Percentiles rank a stretch among this genome's conserved stretches.
Evolutionary conservation across 2,888 invertebrate genomes (phyloP).

Genomic region (Clistopyga incitator): DNA sequence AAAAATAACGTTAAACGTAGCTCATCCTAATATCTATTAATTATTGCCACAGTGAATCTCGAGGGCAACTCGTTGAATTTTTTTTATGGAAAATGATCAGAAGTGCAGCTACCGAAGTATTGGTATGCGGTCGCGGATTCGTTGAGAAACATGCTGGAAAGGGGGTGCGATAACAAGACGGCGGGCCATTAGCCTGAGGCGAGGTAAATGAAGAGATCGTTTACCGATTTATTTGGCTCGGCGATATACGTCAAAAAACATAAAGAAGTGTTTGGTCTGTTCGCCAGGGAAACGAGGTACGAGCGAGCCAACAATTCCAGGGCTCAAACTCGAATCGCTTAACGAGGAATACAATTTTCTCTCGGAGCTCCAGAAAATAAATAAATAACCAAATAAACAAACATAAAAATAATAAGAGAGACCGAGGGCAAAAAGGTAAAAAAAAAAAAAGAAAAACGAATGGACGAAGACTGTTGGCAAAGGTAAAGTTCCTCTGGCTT

Average conservation of each 20-base stretch:
- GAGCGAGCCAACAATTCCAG: slow-evolving; percentile 11
- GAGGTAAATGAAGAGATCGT: slow-evolving; percentile 26
- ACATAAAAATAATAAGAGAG: slow-evolving; percentile 48
- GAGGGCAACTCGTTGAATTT: background rate
- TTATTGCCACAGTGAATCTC: background rate
- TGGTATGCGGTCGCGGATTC: background rate
- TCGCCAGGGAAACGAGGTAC: background rate
- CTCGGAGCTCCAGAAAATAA: slow-evolving; percentile 15
- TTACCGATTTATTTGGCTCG: slow-evolving; percentile 45
- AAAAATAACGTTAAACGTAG: too few relatives aligned
- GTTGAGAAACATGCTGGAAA: slow-evolving; percentile 3
- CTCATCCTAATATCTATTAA: background rate
- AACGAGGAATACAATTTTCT: slow-evolving; percentile 68
- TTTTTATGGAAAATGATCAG: background rate
- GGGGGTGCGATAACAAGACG: slow-evolving; percentile 31
- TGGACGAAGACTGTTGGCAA: slow-evolving; percentile 49
- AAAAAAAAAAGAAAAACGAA: slow-evolving; percentile 44
- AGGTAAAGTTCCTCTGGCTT: slow-evolving; percentile 46
- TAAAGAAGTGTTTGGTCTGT: background rate
- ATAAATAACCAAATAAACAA: slow-evolving; percentile 57
- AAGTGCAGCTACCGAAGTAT: background rate
- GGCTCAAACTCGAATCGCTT: slow-evolving; percentile 50
- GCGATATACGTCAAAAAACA: slow-evolving; percentile 25
- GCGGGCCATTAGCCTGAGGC: slow-evolving; percentile 44
- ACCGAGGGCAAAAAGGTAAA: slow-evolving; percentile 28